Evolutionary conservation across 37 sponge, comb jelly and placozoan species (phyloP).

Genomic region (Axinella damicornis): DNA sequence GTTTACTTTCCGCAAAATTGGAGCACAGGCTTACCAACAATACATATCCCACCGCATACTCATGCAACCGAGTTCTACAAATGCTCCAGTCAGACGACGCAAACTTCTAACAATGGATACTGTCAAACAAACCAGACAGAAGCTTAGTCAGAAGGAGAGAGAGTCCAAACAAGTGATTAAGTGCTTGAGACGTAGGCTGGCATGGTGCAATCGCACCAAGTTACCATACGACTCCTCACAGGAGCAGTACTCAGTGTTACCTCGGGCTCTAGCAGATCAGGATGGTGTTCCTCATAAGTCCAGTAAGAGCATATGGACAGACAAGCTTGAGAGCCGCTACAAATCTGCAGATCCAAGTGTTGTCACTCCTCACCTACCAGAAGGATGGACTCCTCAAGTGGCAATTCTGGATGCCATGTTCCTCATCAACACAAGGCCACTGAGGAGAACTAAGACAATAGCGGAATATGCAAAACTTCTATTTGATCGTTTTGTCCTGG

Average conservation of each 20-base stretch:
- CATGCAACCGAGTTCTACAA: too few relatives aligned
- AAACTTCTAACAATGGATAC: too few relatives aligned
- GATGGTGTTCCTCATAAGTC: slow-evolving; percentile 33
- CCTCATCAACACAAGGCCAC: slow-evolving; percentile 16
- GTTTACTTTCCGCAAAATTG: too few relatives aligned
- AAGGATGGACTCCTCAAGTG: slow-evolving; percentile 1
- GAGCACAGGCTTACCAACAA: too few relatives aligned
- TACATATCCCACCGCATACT: too few relatives aligned
- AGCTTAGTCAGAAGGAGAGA: slow-evolving; percentile 16
- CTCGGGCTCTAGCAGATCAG: slow-evolving; percentile 24
- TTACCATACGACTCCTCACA: background rate
- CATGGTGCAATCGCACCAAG: slow-evolving; percentile 35
- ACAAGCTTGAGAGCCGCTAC: slow-evolving; percentile 20
- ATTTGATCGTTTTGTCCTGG: slow-evolving; percentile 6
- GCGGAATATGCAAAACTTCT: slow-evolving; percentile 23
- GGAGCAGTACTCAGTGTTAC: slow-evolving; percentile 40
- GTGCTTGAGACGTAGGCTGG: slow-evolving; percentile 20
- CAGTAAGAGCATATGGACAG: slow-evolving; percentile 20
- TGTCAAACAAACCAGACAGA: too few relatives aligned
- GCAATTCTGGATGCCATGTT: slow-evolving; percentile 34
- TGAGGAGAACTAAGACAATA: slow-evolving; percentile 2
- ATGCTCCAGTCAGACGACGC: too few relatives aligned
- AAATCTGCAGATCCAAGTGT: too few relatives aligned
- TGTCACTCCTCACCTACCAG: too few relatives aligned
- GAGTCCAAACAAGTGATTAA: slow-evolving; percentile 22